A percentile compares a stretch with the other conserved stretches of the same genome.
phyloP scores from a whole-genome alignment of 2,888 invertebrate species.

The Sphaerophoria taeniata region DNA sequence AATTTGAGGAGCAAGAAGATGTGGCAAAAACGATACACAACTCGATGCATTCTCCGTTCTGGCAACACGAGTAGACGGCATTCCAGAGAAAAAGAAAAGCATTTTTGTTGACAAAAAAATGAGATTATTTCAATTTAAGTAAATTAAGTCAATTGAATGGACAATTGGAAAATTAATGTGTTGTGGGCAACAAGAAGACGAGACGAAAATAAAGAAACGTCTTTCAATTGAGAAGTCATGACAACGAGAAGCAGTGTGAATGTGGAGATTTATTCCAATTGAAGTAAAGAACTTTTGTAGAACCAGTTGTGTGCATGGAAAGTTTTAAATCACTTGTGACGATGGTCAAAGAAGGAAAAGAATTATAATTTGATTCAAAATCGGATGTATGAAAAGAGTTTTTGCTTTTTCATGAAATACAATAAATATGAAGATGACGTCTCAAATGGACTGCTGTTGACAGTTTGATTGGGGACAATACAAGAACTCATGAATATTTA shows the following conservation, averaged over 20 bases:
- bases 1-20: slow-evolving; percentile 12
- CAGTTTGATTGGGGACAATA: no score
- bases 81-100: not conserved
- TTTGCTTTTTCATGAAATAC: no score
- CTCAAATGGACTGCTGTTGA: no score
- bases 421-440: no score
- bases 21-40: slow-evolving; percentile 4
- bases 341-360: no score
- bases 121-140: slow-evolving; percentile 38
- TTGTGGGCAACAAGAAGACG: not conserved
- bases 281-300: not conserved
- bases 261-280: not conserved
- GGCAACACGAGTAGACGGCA: not conserved
- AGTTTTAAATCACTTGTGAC: no score
- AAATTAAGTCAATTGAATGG: slow-evolving; percentile 39
- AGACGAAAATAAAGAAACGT: not conserved
- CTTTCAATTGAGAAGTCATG: slow-evolving; percentile 4
- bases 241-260: not conserved
- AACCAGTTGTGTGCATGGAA: no score
- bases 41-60: slow-evolving; percentile 18
- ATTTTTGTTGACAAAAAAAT: slow-evolving; percentile 11
- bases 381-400: no score
- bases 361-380: no score
- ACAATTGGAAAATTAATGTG: not conserved
- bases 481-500: no score